phyloP scores from a whole-genome alignment of 2,797 vertebrate genomes.

The Oryzias dopingdopingensis region DNA sequence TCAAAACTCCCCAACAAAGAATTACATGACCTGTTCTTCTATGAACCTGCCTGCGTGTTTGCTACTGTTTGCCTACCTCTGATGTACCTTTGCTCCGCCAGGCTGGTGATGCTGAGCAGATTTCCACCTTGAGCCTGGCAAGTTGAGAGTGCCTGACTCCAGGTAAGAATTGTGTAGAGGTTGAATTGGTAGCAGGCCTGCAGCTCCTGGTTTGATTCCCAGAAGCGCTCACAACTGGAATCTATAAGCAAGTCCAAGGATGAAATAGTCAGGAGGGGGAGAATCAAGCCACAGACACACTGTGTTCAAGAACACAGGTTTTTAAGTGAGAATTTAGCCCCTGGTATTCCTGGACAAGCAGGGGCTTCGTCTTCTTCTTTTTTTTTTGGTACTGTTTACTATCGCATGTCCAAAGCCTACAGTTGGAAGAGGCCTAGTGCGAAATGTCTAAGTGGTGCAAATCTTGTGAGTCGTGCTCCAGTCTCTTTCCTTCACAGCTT shows the following conservation, averaged over 20 bases:
- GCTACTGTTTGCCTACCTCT: conserved; percentile 62
- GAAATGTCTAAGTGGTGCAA: too few species aligned
- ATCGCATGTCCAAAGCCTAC: too few species aligned
- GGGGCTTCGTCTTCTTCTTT: too few species aligned
- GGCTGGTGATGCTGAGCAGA: conserved; percentile 84
- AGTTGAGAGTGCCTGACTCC: conserved; percentile 84
- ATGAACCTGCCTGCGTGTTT: not conserved
- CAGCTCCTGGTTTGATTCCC: conserved; percentile 82
- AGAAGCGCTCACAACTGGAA: conserved; percentile 79
- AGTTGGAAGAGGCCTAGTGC: too few species aligned
- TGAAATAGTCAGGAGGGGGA: not conserved
- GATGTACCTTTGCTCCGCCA: conserved; percentile 85
- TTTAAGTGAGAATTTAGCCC: too few species aligned
- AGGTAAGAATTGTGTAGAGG: conserved; percentile 84
- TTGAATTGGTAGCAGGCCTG: conserved; percentile 91
- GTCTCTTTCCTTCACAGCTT: too few species aligned
- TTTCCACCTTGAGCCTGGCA: conserved; percentile 88
- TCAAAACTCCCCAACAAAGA: too few species aligned
- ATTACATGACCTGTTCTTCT: too few species aligned
- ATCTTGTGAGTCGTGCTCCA: too few species aligned
- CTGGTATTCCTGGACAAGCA: too few species aligned
- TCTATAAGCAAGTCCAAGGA: conserved; percentile 54
- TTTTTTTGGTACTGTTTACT: too few species aligned
- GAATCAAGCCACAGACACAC: not conserved
- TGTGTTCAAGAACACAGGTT: not conserved